A percentile compares a stretch with the other conserved stretches of the same genome.
These are phyloP conservation scores for Spisula subtruncata DNA, from an alignment of 2,888 invertebrate genomes.

Conservation along the genomic window DNA sequence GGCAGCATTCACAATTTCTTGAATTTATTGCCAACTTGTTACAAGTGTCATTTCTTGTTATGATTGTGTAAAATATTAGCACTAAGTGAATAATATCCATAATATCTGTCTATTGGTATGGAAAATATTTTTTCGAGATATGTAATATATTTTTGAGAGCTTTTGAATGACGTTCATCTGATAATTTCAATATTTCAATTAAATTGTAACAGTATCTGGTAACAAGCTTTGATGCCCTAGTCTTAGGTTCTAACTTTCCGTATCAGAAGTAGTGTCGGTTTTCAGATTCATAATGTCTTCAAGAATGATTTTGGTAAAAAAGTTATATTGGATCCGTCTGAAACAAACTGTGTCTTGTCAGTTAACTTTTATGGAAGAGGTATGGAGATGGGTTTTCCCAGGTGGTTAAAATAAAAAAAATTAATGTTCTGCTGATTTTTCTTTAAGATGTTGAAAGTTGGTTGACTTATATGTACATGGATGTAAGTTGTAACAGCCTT, in stretches of 20 bases:
- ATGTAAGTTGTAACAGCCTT: too few species aligned
- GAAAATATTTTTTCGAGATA: neutral
- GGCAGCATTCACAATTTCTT: neutral
- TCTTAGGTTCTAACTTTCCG: neutral
- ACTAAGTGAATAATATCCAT: conserved; percentile 13
- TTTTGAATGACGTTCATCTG: conserved; percentile 17
- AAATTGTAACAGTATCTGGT: conserved; percentile 16
- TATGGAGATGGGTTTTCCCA: neutral
- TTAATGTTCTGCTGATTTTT: too few species aligned
- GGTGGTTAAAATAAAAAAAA: neutral
- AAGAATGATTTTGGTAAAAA: neutral
- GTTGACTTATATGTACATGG: too few species aligned
- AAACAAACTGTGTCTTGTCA: conserved; percentile 27
- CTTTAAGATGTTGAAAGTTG: too few species aligned
- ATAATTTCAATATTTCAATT: conserved; percentile 28
- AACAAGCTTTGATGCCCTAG: neutral
- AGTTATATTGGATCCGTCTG: neutral
- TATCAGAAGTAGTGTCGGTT: neutral
- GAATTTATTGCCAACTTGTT: neutral
- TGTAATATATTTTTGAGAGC: conserved; percentile 21
- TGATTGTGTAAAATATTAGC: conserved; percentile 2
- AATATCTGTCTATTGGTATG: neutral
- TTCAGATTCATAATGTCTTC: conserved; percentile 6
- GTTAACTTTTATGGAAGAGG: neutral
- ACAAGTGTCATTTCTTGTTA: neutral